Base-by-base conservation (phyloP, 2,797 vertebrate species). In the Falco cherrug region DNA sequence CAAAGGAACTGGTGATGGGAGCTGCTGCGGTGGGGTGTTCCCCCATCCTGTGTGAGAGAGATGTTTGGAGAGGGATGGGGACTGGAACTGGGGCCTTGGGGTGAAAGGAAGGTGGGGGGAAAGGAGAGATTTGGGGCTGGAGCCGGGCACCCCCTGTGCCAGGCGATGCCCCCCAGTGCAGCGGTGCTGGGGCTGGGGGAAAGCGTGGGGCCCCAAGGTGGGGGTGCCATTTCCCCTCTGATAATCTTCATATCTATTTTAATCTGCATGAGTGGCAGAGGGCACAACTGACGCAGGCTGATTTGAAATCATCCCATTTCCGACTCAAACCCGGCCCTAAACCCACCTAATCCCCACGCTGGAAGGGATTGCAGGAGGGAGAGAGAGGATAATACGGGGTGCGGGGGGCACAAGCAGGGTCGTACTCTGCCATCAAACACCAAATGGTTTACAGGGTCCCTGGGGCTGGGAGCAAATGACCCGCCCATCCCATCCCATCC, bases 281-380 rank as follows among this genome's bases (percentile, higher is more conserved):
- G 73, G 43, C 86, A 48, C 68, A 4, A 48, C 11, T 96, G 97
- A 97, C 76, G 93, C 95, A 97, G 97, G 94, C 70, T 93, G 88
- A 94, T 97, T 86, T 95, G 95, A 96, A 96, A 96, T 74, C 95
- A 90, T 96, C 96, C 96, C 96, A 84, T 93, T 97, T 95, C 91
- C 22, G 79, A 94, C 91, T 95, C 59, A 50, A 89, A 28, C 96
- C 82, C 43, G 8, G 91, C 95, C 95, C 97, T 94, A 97, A 98
- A 96, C 84, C 96, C 90, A 25, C 83, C 90, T 97, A 97, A 97
- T 97, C 97, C 94, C 74, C 2, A 5, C 0, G 29, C 84, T 54
- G 75, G 80, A n/a, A 51, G 11, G 85, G 94, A 94, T 92, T 96
- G 90, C 26, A 4, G 85, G 75, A 71, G 59, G 59, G 47, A 61